These are phyloP conservation scores for Arizona elegans DNA, from an alignment of 2,113 vertebrate genomes.

Conservation along the genomic window DNA sequence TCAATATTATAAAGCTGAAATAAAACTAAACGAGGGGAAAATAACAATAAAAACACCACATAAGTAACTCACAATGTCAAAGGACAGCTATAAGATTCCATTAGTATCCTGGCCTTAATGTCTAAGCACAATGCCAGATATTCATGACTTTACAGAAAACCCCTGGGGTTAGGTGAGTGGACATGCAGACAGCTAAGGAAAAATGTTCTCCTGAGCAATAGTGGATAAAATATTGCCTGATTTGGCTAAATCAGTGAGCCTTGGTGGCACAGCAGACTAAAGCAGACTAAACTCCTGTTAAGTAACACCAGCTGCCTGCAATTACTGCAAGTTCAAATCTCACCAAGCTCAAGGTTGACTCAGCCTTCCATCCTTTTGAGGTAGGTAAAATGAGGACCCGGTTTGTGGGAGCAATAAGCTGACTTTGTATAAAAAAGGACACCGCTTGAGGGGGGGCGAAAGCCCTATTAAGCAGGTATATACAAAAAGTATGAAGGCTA, in stretches of 20 bases:
- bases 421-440: no score
- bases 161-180: not conserved
- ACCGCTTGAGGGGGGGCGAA: no score
- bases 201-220: not conserved
- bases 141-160: not conserved
- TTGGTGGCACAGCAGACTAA: no score
- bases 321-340: no score
- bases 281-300: no score
- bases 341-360: no score
- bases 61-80: not conserved
- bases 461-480: no score
- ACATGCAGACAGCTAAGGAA: not conserved
- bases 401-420: no score
- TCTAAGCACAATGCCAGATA: not conserved
- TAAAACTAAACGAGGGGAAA: not conserved
- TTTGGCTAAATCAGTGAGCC: not conserved
- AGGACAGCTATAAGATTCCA: not conserved
- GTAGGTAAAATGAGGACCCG: no score
- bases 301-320: no score
- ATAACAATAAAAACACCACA: not conserved
- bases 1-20: not conserved
- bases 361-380: no score
- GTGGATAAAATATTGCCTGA: not conserved
- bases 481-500: no score
- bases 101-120: not conserved